Conservation (phyloP, 1,140 invertebrate genomes). For the Copidosoma floridanum region DNA sequence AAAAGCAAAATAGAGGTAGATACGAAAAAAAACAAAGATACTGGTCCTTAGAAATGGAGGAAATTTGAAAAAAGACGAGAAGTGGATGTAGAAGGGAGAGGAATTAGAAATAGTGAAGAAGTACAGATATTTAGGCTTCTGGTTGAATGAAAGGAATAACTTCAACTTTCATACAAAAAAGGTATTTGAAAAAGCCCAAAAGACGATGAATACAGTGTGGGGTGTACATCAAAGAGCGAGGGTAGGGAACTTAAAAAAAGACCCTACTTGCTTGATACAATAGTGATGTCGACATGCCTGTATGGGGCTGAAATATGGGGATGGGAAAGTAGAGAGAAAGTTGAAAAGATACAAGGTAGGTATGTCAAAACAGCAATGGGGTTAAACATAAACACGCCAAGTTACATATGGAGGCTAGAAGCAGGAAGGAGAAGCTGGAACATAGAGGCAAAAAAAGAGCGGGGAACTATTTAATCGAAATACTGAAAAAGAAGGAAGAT, state of each 20-base stretch:
- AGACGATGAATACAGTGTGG: no score
- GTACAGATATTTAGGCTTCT: no score
- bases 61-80: conserved; percentile 12
- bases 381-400: no score
- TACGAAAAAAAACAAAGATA: conserved; percentile 20
- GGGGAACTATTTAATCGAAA: background rate
- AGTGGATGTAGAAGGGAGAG: conserved; percentile 3
- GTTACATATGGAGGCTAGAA: no score
- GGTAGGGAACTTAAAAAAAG: conserved; percentile 9
- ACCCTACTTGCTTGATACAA: conserved; percentile 2
- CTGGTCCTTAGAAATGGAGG: conserved; percentile 17
- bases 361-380: no score
- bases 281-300: conserved; percentile 1
- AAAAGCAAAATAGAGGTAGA: conserved; percentile 11
- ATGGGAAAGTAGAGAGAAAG: no score
- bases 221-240: conserved; percentile 5
- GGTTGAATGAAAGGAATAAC: no score
- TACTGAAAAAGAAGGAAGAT: conserved; percentile 5
- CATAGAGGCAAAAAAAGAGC: background rate
- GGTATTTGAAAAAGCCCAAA: no score
- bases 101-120: conserved; percentile 11
- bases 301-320: no score
- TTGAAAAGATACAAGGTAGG: no score
- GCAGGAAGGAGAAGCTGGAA: background rate
- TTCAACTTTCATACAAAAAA: no score